Base-by-base conservation (phyloP, 2,797 vertebrate species). In the Apogon hyalosoma region DNA sequence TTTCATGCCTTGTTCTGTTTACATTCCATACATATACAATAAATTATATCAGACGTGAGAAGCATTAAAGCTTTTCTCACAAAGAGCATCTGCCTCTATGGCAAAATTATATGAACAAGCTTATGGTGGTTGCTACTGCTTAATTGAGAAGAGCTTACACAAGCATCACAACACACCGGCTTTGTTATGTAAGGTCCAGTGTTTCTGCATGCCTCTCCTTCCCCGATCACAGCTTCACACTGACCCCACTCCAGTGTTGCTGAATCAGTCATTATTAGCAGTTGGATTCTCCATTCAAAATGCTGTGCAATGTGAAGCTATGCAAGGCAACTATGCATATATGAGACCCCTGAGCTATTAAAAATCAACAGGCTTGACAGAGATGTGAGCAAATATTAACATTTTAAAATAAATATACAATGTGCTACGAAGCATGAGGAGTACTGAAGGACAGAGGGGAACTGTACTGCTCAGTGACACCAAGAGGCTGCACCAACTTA, bases 131-230 rank as follows among this genome's bases (percentile, higher is more conserved):
- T 58, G 71, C 69, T 65, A 41, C 64, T 46, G 63, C 62, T 77
- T 65, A 63, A 73, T 61, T 80, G 68, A 79, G 72, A 87, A 73
- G 71, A 64, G 78, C 81, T 89, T 87, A 87, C 70, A 87, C 87
- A 89, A 87, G 85, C 80, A 81, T 73, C 81, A 73, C 75, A 80
- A 83, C 77, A 87, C 71, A 88, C 73, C 63, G 78, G 82, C 74
- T 66, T 69, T 74, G 74, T 92, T 90, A 91, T 73, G 85, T 84
- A 91, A 92, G 74, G 78, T 63, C 75, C 78, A 85, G 63, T 80
- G 75, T 81, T 79, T 77, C 77, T 72, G 70, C 79, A 62, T 69
- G 84, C 69, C 63, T 80, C 59, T 7, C 69, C 75, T 77, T 80
- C 76, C 70, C 59, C 33, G n/a, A 80, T 85, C 68, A 63, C 62